These are phyloP conservation scores for Chymomyza fuscimana DNA, from an alignment of 2,888 invertebrate genomes.

Conservation along the genomic window DNA sequence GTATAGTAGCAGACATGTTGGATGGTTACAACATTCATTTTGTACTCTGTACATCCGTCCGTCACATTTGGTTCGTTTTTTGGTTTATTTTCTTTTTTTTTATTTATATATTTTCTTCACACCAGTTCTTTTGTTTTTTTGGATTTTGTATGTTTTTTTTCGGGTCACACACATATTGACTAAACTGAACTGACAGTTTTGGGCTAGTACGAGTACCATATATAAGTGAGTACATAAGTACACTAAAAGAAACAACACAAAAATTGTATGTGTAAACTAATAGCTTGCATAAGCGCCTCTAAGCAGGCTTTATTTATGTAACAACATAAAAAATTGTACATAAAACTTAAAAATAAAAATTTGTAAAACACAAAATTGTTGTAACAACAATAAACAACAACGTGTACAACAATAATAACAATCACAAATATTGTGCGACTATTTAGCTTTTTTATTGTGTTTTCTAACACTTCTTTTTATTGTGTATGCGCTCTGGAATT, in stretches of 20 bases:
- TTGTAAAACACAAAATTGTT: slow-evolving; percentile 37
- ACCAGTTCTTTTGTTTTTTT: slow-evolving; percentile 2
- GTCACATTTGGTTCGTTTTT: slow-evolving; percentile 53
- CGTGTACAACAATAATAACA: slow-evolving; percentile 38
- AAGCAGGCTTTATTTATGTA: slow-evolving; percentile 52
- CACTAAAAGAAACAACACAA: slow-evolving; percentile 21
- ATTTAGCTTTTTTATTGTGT: slow-evolving; percentile 42
- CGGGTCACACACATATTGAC: slow-evolving; percentile 49
- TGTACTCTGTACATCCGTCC: slow-evolving; percentile 73
- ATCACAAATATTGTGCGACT: slow-evolving; percentile 57
- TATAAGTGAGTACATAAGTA: not conserved
- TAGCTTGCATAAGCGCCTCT: slow-evolving; percentile 64
- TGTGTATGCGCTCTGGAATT: not conserved
- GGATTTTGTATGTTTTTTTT: slow-evolving; percentile 28
- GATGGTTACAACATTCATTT: slow-evolving; percentile 66
- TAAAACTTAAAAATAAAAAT: slow-evolving; percentile 27
- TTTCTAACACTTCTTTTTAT: not conserved
- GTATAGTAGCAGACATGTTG: slow-evolving; percentile 70
- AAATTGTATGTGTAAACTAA: slow-evolving; percentile 10
- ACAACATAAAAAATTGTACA: slow-evolving; percentile 35
- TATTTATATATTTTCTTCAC: slow-evolving; percentile 7
- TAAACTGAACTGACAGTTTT: slow-evolving; percentile 45
- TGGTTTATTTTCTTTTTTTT: slow-evolving; percentile 20
- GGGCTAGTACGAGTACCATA: slow-evolving; percentile 9
- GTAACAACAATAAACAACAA: slow-evolving; percentile 43